Evolutionary conservation across 1,140 invertebrate species (phyloP).

Genomic region (Drosophila eugracilis): DNA sequence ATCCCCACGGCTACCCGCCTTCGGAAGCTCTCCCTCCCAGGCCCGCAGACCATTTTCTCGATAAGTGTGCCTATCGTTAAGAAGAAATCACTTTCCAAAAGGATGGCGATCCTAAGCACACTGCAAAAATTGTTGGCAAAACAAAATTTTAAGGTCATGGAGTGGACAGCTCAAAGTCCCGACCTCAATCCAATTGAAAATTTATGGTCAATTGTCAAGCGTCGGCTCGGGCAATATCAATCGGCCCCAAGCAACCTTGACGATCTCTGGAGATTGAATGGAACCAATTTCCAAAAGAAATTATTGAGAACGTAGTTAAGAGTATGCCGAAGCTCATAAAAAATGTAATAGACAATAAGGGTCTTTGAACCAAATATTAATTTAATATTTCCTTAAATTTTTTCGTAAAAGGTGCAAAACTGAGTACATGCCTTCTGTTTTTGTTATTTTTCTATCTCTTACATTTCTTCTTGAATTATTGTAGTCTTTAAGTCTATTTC

Average conservation of each 20-base stretch:
- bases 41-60: too few species aligned
- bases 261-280: background rate
- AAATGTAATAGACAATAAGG: background rate
- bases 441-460: background rate
- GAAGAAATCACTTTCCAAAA: background rate
- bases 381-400: background rate
- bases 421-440: background rate
- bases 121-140: background rate
- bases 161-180: background rate
- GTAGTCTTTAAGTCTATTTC: background rate
- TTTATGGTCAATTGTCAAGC: background rate
- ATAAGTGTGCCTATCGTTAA: too few species aligned
- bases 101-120: background rate
- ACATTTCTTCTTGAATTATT: background rate
- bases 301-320: background rate
- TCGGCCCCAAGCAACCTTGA: background rate
- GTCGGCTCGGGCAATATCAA: background rate
- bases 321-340: background rate
- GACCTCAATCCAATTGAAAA: background rate
- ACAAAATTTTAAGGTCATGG: background rate
- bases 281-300: background rate
- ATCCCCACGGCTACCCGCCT: too few species aligned
- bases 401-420: background rate
- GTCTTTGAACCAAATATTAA: background rate
- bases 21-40: too few species aligned